Evolutionary conservation across 2,888 invertebrate genomes (phyloP), one percentile per base, ranked within the genome.

Genomic region (Eudemis profundana): DNA sequence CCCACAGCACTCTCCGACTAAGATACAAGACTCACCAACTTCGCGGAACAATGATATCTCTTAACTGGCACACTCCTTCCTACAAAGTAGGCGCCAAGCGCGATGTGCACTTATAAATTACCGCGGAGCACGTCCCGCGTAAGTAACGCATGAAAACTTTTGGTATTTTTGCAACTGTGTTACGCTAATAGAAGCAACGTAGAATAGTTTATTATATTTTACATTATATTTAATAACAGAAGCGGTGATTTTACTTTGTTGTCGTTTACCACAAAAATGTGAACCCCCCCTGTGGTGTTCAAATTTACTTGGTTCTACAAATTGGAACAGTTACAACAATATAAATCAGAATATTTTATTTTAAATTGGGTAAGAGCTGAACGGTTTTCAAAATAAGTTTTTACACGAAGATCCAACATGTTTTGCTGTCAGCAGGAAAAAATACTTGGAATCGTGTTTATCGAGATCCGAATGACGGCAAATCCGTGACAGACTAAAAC

Each of bases 401-500:
- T 59, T 42, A 42, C 42, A 54, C 42, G 44, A 14, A 36, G 49
- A 59, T 59, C 27, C 23, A 59, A 14, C 21, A 46, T 53, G 21
- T 61, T 66, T 47, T 12, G 47, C 14, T 40, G 29, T 29, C 36
- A 44, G 40, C 56, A 62, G 47, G 23, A 46, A 64, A 61, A 49
- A 14, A 53, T 54, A 61, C 50, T 62, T 49, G 29, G 33, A 51
- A 63, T 51, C 33, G 46, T 66, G 36, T 73, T 76, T 74, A 74
- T 75, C 72, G 71, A 72, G 72, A 71, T 77, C 72, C 72, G 76
- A 72, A 77, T 79, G 79, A 78, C 78, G 76, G 73, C 71, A 72
- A 79, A 83, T 80, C 81, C 80, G 74, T 79, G 82, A 85, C 82
- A 81, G 80, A 83, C 82, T 84, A 83, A 86, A 90, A 85, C 84